phyloP scores from a whole-genome alignment of 2,888 invertebrate species.

The Sarcophaga variegata region DNA sequence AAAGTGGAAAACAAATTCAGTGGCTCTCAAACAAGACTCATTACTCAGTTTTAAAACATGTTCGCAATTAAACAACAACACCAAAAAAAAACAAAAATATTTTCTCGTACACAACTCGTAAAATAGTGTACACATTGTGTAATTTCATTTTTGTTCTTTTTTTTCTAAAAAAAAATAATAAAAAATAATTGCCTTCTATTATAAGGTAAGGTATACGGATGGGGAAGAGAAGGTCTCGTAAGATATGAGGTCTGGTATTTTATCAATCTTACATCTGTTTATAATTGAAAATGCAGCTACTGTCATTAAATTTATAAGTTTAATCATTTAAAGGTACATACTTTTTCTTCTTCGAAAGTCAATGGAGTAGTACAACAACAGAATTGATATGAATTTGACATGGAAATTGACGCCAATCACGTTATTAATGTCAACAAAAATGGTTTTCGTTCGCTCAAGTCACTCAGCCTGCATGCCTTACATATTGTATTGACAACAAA shows the following conservation, averaged over 20 bases:
- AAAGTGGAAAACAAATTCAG: conserved; percentile 50
- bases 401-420: conserved; percentile 79
- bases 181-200: not conserved
- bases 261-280: conserved; percentile 79
- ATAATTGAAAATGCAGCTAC: conserved; percentile 80
- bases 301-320: conserved; percentile 57
- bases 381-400: conserved; percentile 56
- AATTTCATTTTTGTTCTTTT: conserved; percentile 18
- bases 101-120: conserved; percentile 18
- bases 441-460: conserved; percentile 35
- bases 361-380: not conserved
- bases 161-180: too few species aligned
- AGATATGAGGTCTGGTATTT: conserved; percentile 63
- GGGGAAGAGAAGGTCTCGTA: not conserved
- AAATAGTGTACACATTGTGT: conserved; percentile 42
- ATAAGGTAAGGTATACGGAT: not conserved
- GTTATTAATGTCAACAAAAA: conserved; percentile 77
- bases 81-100: not conserved
- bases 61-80: conserved; percentile 17
- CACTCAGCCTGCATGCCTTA: conserved; percentile 14
- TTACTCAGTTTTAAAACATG: conserved; percentile 58
- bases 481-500: conserved; percentile 19
- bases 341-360: not conserved
- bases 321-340: not conserved
- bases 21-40: conserved; percentile 66